Conservation (phyloP, 2,113 vertebrate genomes). For the Planiliza haematocheilus region DNA sequence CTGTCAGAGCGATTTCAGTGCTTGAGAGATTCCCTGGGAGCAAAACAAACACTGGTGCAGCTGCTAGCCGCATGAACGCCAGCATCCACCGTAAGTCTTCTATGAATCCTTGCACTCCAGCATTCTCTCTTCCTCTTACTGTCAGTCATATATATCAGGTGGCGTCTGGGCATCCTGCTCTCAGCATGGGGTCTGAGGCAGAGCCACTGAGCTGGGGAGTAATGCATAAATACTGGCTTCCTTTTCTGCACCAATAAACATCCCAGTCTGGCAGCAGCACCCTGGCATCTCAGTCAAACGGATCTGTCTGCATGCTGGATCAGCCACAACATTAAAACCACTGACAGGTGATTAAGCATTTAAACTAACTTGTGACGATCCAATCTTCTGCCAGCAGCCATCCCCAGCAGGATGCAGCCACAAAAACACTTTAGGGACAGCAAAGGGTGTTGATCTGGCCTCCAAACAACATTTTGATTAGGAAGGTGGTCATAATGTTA, state of each 20-base stretch:
- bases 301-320: neutral
- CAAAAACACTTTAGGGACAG: too few relatives aligned
- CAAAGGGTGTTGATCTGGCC: too few relatives aligned
- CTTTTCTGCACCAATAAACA: slow-evolving; percentile 69
- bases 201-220: slow-evolving; percentile 54
- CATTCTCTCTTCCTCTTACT: neutral
- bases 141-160: slow-evolving; percentile 14
- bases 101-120: slow-evolving; percentile 11
- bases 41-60: neutral
- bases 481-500: neutral
- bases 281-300: neutral
- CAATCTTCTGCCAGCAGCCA: too few relatives aligned
- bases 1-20: slow-evolving; percentile 42
- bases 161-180: neutral
- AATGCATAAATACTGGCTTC: slow-evolving; percentile 53
- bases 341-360: too few relatives aligned
- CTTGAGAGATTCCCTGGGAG: slow-evolving; percentile 48
- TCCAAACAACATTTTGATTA: too few relatives aligned
- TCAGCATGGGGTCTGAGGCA: slow-evolving; percentile 34
- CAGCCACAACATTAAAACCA: too few relatives aligned
- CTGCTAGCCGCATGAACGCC: neutral
- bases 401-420: too few relatives aligned
- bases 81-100: neutral
- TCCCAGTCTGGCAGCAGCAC: slow-evolving; percentile 6
- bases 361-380: too few relatives aligned